phyloP scores from a whole-genome alignment of 2,113 vertebrate species.

The Anser cygnoides region DNA sequence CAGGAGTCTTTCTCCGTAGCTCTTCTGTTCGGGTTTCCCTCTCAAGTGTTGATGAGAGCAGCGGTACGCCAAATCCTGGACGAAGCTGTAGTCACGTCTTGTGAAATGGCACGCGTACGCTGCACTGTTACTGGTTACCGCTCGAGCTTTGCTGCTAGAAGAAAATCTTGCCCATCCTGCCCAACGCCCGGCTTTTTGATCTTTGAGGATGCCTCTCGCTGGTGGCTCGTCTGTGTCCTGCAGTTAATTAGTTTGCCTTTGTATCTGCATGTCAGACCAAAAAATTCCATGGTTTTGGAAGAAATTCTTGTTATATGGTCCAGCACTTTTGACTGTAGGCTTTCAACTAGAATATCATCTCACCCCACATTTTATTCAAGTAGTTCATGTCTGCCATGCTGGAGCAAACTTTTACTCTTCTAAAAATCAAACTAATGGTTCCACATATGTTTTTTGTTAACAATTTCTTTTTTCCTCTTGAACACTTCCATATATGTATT shows the following conservation, averaged over 20 bases:
- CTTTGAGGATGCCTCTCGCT: not conserved
- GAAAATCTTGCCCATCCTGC: not conserved
- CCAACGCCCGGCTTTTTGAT: not conserved
- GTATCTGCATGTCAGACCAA: not conserved
- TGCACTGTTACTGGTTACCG: not conserved
- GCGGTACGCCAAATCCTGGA: fast-evolving
- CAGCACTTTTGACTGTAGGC: not conserved
- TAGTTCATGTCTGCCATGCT: not conserved
- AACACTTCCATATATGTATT: not conserved
- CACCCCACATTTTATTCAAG: fast-evolving
- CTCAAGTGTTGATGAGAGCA: not conserved
- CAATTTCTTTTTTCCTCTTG: not conserved
- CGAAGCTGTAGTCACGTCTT: not conserved
- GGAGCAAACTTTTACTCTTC: not conserved
- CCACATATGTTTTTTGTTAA: not conserved
- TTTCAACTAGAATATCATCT: not conserved
- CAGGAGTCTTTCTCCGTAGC: not conserved
- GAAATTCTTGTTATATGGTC: not conserved
- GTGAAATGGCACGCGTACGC: not conserved
- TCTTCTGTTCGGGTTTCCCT: not conserved
- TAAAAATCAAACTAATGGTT: not conserved
- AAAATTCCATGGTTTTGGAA: not conserved
- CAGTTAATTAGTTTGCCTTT: not conserved
- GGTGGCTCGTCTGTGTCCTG: not conserved
- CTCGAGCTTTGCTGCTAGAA: not conserved